A percentile compares a stretch with the other conserved stretches of the same genome.
phyloP scores from a whole-genome alignment of 2,797 vertebrate species.

The Mormyrus hasselquistii region DNA sequence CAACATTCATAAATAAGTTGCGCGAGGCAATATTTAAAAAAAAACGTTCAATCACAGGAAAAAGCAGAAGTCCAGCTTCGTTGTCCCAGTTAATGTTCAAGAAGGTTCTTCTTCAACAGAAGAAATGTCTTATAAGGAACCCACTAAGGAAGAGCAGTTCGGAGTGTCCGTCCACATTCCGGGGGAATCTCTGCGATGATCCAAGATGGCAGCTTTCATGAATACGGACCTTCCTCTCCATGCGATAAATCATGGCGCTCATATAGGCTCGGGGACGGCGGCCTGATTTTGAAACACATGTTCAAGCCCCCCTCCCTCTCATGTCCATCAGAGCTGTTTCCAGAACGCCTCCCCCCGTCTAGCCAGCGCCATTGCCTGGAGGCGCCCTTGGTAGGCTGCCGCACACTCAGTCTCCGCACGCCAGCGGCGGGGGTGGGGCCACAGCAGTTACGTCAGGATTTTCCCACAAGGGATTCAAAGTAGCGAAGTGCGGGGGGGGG shows the following conservation, averaged over 20 bases:
- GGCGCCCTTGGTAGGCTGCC: constrained; percentile 34
- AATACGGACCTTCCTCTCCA: neutral
- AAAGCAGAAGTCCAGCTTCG: constrained; percentile 65
- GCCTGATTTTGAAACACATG: neutral
- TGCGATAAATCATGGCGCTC: neutral
- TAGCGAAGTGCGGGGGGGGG: neutral
- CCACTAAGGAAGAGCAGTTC: neutral
- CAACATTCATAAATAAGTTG: constrained; percentile 51
- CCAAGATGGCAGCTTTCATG: neutral
- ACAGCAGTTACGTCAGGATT: constrained; percentile 28
- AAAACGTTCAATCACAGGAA: neutral
- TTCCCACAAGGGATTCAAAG: neutral
- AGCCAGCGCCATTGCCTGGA: constrained; percentile 32
- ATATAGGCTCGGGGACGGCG: neutral
- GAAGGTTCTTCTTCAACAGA: constrained; percentile 44
- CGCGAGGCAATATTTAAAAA: constrained; percentile 36
- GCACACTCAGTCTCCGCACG: constrained; percentile 31
- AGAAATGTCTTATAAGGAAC: constrained; percentile 32
- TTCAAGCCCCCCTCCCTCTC: neutral
- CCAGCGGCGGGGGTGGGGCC: constrained; percentile 41
- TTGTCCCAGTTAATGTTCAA: constrained; percentile 35
- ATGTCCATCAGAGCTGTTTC: constrained; percentile 25
- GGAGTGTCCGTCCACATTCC: neutral
- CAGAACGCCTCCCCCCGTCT: constrained; percentile 46
- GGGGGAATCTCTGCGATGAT: neutral